phyloP scores from a whole-genome alignment of 2,888 invertebrate genomes.

The Tachina fera region DNA sequence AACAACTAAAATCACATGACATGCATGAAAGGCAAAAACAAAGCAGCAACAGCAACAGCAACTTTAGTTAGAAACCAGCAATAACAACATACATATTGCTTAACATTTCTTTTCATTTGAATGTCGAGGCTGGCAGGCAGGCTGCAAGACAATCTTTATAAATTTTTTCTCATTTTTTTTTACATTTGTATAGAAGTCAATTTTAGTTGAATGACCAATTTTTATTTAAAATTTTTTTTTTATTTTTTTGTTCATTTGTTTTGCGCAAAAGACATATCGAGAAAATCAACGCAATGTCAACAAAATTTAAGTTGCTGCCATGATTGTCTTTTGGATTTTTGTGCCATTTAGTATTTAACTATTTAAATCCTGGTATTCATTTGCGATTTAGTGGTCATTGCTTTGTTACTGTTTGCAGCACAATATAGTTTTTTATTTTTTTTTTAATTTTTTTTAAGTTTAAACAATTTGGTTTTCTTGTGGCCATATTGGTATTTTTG shows the following conservation, averaged over 20 bases:
- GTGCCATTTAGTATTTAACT: constrained; percentile 39
- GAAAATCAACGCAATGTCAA: constrained; percentile 71
- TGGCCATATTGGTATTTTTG: constrained; percentile 55
- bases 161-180: constrained; percentile 1
- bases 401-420: constrained; percentile 7
- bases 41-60: constrained; percentile 23
- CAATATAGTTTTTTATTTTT: neutral
- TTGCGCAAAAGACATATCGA: constrained; percentile 60
- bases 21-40: constrained; percentile 47
- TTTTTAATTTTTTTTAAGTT: neutral
- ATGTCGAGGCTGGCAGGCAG: constrained; percentile 26
- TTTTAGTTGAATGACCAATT: constrained; percentile 69
- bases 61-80: constrained; percentile 25
- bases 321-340: constrained; percentile 46
- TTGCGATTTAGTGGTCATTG: constrained; percentile 58
- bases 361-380: constrained; percentile 60
- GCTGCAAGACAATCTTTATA: neutral
- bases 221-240: constrained; percentile 46
- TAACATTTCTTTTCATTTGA: constrained; percentile 52
- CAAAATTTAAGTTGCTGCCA: constrained; percentile 60
- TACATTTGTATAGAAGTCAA: constrained; percentile 47
- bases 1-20: constrained; percentile 42
- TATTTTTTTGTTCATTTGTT: neutral
- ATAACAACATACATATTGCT: constrained; percentile 46
- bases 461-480: constrained; percentile 21